Conservation (phyloP, 1,140 invertebrate species). For the Oncopodura yosiiana region DNA sequence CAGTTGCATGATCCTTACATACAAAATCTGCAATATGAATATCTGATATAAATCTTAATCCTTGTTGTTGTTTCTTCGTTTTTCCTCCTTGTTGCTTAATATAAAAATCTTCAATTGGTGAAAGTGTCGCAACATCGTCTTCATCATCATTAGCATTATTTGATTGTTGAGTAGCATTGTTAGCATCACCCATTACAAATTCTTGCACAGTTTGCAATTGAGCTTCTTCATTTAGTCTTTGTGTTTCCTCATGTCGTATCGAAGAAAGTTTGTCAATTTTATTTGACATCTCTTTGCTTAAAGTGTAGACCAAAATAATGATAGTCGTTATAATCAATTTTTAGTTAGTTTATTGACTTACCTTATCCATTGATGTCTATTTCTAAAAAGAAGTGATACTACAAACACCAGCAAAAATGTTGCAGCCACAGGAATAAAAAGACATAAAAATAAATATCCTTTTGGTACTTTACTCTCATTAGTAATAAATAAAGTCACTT, state of each 20-base stretch:
- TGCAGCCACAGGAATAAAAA: slow-evolving; percentile 19
- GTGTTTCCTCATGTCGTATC: not conserved
- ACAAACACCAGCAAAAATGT: not conserved
- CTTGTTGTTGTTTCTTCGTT: not conserved
- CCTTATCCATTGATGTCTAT: slow-evolving; percentile 27
- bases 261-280: not conserved
- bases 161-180: not conserved
- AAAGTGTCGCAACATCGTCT: too few species aligned
- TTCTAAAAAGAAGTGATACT: slow-evolving; percentile 11
- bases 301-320: too few species aligned
- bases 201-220: not conserved
- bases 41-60: not conserved
- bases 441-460: slow-evolving; percentile 3
- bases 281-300: not conserved
- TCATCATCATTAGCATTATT: not conserved
- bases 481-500: slow-evolving; percentile 10
- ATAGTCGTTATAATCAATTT: not conserved
- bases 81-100: not conserved
- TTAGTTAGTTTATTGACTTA: not conserved
- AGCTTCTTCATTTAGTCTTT: not conserved
- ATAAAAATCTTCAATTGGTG: too few species aligned
- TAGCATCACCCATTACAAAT: slow-evolving; percentile 1
- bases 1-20: not conserved
- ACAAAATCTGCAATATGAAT: slow-evolving; percentile 6
- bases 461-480: slow-evolving; percentile 13